Evolutionary conservation across 35 echinoderm and acorn worm species (phyloP), one percentile per base, ranked within the genome.

Genomic region (Apostichopus californicus): DNA sequence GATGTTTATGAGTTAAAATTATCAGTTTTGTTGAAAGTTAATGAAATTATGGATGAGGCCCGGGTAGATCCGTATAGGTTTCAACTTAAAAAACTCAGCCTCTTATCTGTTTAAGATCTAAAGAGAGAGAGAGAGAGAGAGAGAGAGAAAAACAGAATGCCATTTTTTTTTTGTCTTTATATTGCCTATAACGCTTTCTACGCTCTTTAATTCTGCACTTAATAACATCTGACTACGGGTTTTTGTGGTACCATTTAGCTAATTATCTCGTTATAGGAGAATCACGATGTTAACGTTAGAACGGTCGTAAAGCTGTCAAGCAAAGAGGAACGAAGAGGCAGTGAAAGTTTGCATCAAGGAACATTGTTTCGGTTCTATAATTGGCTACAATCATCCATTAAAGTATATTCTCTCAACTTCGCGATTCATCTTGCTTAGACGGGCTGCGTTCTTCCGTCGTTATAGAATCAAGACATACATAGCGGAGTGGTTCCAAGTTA

Each of bases 241-340:
- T 46, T 46, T 56, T 85, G 20, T 85, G 55, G 57, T 85, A 85
- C 81, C 81, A 85, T 85, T 85, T 85, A 85, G 81, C 81, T 85
- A 85, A 85, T 85, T 85, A 85, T 85, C 81, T 85, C 81, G 81
- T 85, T 85, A 85, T 85, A 58, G 81, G 13, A 85, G 81, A 85
- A 56, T 58, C 81, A 85, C 81, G 81, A 85, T 85, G 81, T 85
- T 85, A 85, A 85, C 55, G 81, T 57, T 46, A 85, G 81, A 58
- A 85, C 55, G 71, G 22, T 59, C 81, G 57, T 85, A 85, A 85
- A 85, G 17, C 81, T 85, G 81, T 85, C 81, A 58, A 17, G 15
- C 20, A 10, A 9, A 59, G 55, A 59, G 57, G 81, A 59, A 85
- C 55, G 57, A 85, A 85, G 24, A 60, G 81, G 57, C 81, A 59